phyloP scores from a whole-genome alignment of 2,797 vertebrate genomes.

The Brachyalestes nurse region DNA sequence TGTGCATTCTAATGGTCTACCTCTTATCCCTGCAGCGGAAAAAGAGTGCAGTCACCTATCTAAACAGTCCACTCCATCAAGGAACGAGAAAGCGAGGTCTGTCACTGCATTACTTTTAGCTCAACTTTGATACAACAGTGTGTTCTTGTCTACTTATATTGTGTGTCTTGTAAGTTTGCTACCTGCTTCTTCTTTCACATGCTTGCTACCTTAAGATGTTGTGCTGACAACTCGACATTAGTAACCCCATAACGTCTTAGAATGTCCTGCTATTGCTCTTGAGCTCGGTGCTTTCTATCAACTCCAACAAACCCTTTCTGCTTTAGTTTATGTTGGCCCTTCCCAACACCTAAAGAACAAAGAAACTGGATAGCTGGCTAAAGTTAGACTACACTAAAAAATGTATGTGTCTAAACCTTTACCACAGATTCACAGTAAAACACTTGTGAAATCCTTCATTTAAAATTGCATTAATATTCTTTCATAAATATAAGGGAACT shows the following conservation, averaged over 20 bases:
- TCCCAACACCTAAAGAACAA: background rate
- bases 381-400: background rate
- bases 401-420: background rate
- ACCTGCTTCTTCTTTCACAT: background rate
- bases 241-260: background rate
- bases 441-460: background rate
- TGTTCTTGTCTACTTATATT: constrained; percentile 15
- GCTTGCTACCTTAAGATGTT: background rate
- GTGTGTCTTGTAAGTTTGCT: constrained; percentile 5
- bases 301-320: background rate
- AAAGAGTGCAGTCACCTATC: constrained; percentile 97
- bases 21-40: constrained; percentile 85
- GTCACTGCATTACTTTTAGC: constrained; percentile 53
- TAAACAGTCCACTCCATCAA: constrained; percentile 98
- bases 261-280: background rate
- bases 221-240: background rate
- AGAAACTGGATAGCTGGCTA: background rate
- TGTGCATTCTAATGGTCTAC: background rate
- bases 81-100: constrained; percentile 98
- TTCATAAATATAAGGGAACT: background rate
- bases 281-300: background rate
- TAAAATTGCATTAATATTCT: background rate
- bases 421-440: background rate
- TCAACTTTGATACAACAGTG: constrained; percentile 36
- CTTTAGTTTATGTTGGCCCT: background rate